Evolutionary conservation across 2,888 invertebrate species (phyloP).

Genomic region (Eremobia ochroleuca): DNA sequence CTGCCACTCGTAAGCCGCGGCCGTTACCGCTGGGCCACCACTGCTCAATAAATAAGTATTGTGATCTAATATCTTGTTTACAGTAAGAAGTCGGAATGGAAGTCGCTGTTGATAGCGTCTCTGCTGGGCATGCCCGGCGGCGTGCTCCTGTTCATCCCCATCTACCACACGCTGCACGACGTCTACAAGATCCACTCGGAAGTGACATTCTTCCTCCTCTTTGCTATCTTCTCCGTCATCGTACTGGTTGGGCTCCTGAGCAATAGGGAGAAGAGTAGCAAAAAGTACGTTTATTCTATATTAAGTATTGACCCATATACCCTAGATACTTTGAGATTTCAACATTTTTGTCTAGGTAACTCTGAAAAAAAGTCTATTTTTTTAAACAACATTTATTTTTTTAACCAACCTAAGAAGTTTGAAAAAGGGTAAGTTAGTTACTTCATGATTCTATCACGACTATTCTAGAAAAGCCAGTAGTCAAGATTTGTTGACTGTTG

Average conservation of each 20-base stretch:
- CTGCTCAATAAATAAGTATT: neutral
- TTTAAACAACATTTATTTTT: too few species aligned
- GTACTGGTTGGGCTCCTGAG: slow-evolving; percentile 92
- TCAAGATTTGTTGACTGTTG: neutral
- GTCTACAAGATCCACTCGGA: slow-evolving; percentile 93
- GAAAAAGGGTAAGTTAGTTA: neutral
- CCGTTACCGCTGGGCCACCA: neutral
- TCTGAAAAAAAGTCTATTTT: too few species aligned
- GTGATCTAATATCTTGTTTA: slow-evolving; percentile 17
- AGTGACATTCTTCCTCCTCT: slow-evolving; percentile 93
- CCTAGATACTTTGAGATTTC: neutral
- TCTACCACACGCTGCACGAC: slow-evolving; percentile 95
- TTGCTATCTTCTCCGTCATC: slow-evolving; percentile 91
- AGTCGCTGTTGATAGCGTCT: slow-evolving; percentile 90
- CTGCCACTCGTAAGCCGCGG: neutral
- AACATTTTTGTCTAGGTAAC: too few species aligned
- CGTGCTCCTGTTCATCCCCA: slow-evolving; percentile 93
- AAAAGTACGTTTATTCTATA: slow-evolving; percentile 72
- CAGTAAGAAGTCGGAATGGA: slow-evolving; percentile 79
- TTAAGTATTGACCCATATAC: neutral
- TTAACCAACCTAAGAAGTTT: neutral
- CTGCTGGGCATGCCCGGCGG: slow-evolving; percentile 94
- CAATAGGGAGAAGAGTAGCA: slow-evolving; percentile 76
- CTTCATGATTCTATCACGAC: neutral
- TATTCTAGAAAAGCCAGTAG: neutral